Conservation (phyloP, 2,888 invertebrate species). For the Pasiphila rectangulata region DNA sequence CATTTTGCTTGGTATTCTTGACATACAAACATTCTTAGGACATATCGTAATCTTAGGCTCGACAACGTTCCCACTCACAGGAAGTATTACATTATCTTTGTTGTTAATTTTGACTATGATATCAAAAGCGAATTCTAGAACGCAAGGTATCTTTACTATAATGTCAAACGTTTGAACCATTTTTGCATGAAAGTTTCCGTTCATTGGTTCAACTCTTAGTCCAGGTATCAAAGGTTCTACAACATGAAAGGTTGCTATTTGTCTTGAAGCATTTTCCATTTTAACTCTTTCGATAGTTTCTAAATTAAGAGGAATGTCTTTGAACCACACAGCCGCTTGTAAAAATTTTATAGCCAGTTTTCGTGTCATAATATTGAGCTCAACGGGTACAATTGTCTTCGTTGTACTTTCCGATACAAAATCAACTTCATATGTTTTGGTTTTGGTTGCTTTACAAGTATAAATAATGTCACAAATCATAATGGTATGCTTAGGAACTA, state of each 20-base stretch:
- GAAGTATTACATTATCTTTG: constrained; percentile 64
- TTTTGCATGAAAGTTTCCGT: constrained; percentile 75
- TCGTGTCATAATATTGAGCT: constrained; percentile 58
- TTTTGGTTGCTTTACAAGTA: constrained; percentile 57
- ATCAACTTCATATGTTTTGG: constrained; percentile 62
- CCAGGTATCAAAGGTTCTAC: constrained; percentile 71
- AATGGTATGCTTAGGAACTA: constrained; percentile 51
- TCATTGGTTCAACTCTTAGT: constrained; percentile 72
- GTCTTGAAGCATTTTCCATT: constrained; percentile 77
- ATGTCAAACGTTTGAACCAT: constrained; percentile 71
- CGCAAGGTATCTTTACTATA: constrained; percentile 62
- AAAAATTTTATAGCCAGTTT: constrained; percentile 69
- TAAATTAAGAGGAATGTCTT: constrained; percentile 67
- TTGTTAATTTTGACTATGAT: constrained; percentile 66
- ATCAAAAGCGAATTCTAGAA: constrained; percentile 65
- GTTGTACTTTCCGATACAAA: constrained; percentile 46
- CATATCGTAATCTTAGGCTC: constrained; percentile 74
- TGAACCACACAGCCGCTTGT: constrained; percentile 55
- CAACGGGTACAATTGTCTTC: constrained; percentile 48
- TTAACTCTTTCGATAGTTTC: constrained; percentile 65
- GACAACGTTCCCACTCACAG: constrained; percentile 69
- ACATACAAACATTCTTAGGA: constrained; percentile 73
- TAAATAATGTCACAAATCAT: constrained; percentile 63
- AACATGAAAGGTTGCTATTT: constrained; percentile 73
- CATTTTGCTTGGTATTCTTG: constrained; percentile 69